phyloP scores from a whole-genome alignment of 2,888 invertebrate species.

The Lomographa bimaculata region DNA sequence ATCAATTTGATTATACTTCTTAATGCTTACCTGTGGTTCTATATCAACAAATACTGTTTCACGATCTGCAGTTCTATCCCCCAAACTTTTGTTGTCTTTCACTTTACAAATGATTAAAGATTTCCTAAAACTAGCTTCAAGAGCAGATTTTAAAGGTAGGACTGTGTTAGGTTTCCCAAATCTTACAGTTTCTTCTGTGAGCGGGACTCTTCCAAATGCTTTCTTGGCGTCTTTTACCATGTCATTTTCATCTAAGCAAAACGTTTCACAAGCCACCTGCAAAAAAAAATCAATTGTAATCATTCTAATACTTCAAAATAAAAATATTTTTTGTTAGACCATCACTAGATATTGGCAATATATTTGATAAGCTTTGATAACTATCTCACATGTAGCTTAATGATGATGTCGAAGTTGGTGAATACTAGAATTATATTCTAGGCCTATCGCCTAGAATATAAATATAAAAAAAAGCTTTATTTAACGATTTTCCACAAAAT shows the following conservation, averaged over 20 bases:
- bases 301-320: too few relatives aligned
- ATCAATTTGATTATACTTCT: too few relatives aligned
- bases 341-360: too few relatives aligned
- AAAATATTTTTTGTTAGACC: too few relatives aligned
- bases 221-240: conserved; percentile 91
- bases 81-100: conserved; percentile 81
- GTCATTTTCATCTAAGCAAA: conserved; percentile 95
- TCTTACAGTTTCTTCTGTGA: conserved; percentile 89
- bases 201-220: conserved; percentile 87
- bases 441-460: too few relatives aligned
- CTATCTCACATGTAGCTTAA: too few relatives aligned
- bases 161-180: conserved; percentile 83
- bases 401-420: too few relatives aligned
- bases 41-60: conserved; percentile 85
- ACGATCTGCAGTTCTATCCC: conserved; percentile 80
- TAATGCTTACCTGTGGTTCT: conserved; percentile 72
- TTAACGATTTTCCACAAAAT: too few relatives aligned
- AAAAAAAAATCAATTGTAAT: conserved; percentile 8
- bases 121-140: conserved; percentile 64
- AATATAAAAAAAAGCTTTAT: too few relatives aligned
- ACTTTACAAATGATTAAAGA: conserved; percentile 79
- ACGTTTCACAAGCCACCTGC: conserved; percentile 95
- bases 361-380: too few relatives aligned
- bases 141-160: conserved; percentile 50
- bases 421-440: too few relatives aligned